phyloP scores from a whole-genome alignment of 2,113 vertebrate species.

The Patagioenas fasciata region DNA sequence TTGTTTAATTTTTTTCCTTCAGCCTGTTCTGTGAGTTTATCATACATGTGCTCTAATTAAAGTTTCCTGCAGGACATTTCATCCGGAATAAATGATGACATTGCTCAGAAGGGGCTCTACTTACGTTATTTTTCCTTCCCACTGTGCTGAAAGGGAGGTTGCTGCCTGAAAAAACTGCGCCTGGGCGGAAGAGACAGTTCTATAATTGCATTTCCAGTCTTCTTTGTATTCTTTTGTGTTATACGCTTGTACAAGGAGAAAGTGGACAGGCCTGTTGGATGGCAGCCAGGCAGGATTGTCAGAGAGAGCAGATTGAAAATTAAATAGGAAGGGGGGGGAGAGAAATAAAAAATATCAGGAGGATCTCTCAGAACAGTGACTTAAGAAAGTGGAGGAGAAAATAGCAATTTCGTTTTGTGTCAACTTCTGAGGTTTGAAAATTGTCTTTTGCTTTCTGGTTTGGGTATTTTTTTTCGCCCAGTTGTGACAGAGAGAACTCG shows the following conservation, averaged over 20 bases:
- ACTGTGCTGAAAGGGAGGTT: constrained; percentile 56
- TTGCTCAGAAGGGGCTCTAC: constrained; percentile 6
- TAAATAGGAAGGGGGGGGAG: constrained; percentile 17
- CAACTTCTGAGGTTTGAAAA: constrained; percentile 29
- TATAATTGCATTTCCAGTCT: constrained; percentile 72
- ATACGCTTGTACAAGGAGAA: constrained; percentile 62
- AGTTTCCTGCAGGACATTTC: constrained; percentile 51
- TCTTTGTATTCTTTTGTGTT: constrained; percentile 74
- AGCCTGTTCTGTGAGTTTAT: constrained; percentile 37
- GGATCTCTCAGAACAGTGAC: constrained; percentile 41
- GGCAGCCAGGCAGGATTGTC: constrained; percentile 63
- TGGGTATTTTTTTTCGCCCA: not conserved
- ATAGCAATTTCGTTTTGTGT: constrained; percentile 35
- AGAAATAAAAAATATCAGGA: constrained; percentile 47
- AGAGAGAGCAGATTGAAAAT: constrained; percentile 53
- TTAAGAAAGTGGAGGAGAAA: constrained; percentile 42
- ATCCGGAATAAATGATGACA: constrained; percentile 52
- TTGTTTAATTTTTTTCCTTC: not conserved
- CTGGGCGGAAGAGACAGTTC: constrained; percentile 65
- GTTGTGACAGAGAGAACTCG: not conserved
- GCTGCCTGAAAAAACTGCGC: constrained; percentile 52
- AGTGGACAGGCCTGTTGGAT: constrained; percentile 65
- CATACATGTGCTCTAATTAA: constrained; percentile 60
- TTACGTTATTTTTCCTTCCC: not conserved
- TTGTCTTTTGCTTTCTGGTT: constrained; percentile 33